Evolutionary conservation across 1,140 invertebrate genomes (phyloP), one percentile per base, ranked within the genome.

Genomic region (Drosophila tristis): DNA sequence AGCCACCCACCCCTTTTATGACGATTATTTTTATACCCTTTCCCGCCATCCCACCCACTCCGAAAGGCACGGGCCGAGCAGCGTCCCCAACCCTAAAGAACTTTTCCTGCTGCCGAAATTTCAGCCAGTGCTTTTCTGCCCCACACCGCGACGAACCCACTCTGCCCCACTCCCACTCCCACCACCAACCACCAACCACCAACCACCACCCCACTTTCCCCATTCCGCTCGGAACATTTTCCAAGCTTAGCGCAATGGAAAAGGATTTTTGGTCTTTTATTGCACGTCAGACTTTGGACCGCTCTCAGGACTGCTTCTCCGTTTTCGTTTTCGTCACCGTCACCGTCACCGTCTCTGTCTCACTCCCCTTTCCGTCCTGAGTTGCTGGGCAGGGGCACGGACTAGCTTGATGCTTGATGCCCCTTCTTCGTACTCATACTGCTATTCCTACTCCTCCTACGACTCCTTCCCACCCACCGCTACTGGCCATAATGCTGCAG

Each of bases 191-290:
- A 16, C 31, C 42, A 56, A 49, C 29, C 44, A 47, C 20, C 44
- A 23, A 49, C 9, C 35, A 29, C 6, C 5, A 29, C 16, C 35
- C 49, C 43, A 31, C 64, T 9, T 39, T 11, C 35, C 4, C 25
- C 64, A 9, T 11, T n/a, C 51, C 64, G 39, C 35, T 20, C 35
- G 35, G 47, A 79, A 63, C 84, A 75, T 76, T 82, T 82, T 67
- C 66, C 70, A 54, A 82, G 84, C 82, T 87, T 89, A 87, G 82
- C 80, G 85, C 84, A 84, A 80, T 90, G 84, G 85, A 80, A 87
- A 86, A 89, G 84, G 84, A 89, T 89, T 89, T 85, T 89, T 84
- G 85, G 80, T 89, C 80, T 89, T 89, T 89, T 89, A 89, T 89
- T 90, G 84, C 84, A 89, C 84, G 84, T 87, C 84, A 81, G 82